Evolutionary conservation across 2,797 vertebrate species (phyloP).

Genomic region (Hydrophis major): DNA sequence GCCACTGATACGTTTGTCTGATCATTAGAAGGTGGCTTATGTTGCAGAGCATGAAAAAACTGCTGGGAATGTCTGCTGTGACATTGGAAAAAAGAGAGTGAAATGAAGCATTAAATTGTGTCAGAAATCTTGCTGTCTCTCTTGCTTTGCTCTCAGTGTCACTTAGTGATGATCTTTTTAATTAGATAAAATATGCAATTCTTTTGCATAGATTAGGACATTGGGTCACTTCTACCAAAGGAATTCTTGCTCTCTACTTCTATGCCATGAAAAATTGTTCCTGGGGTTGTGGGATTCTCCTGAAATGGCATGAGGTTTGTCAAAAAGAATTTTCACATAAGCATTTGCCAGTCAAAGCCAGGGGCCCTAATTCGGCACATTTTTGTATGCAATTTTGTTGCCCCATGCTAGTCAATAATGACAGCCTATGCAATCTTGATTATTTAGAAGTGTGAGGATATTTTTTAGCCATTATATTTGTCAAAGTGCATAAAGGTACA

Average conservation of each 20-base stretch:
- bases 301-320: neutral
- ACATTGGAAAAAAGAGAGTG: neutral
- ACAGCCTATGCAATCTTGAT: neutral
- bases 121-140: neutral
- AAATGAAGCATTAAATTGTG: neutral
- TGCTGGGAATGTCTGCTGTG: neutral
- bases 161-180: neutral
- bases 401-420: neutral
- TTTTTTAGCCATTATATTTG: neutral
- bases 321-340: neutral
- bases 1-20: neutral
- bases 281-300: neutral
- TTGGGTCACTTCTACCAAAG: neutral
- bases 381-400: neutral
- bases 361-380: neutral
- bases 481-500: neutral
- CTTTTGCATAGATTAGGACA: neutral
- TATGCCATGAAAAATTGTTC: neutral
- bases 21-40: neutral
- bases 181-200: neutral
- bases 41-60: neutral
- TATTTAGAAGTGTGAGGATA: neutral
- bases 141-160: neutral
- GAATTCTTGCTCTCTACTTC: neutral
- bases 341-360: neutral